Evolutionary conservation across 1,140 invertebrate species (phyloP).

Genomic region (Argopecten irradians): DNA sequence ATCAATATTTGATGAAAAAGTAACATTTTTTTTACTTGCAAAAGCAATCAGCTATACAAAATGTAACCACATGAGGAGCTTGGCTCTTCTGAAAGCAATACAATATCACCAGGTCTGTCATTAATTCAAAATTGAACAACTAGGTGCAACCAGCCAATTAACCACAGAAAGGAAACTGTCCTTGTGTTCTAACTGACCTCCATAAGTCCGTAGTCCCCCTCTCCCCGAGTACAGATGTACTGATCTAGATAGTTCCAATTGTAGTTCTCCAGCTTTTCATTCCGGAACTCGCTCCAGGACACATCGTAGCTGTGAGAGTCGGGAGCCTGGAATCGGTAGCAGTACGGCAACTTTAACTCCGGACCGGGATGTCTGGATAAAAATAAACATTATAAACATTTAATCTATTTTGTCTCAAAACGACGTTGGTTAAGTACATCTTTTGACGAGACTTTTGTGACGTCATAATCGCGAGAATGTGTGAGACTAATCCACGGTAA

Average conservation of each 20-base stretch:
- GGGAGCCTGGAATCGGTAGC: conserved; percentile 88
- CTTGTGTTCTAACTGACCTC: conserved; percentile 82
- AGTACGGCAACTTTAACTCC: conserved; percentile 81
- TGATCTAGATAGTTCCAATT: conserved; percentile 99
- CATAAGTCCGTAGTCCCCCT: conserved; percentile 90
- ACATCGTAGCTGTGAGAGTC: conserved; percentile 95
- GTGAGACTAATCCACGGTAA: too few species aligned
- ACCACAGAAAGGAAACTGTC: too few species aligned
- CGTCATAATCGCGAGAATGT: too few species aligned
- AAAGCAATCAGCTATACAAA: too few species aligned
- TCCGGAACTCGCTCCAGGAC: conserved; percentile 95
- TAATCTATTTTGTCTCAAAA: too few species aligned
- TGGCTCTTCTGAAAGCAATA: background rate
- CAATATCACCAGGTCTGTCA: too few species aligned
- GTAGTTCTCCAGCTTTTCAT: conserved; percentile 96
- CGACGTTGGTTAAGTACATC: too few species aligned
- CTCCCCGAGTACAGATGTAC: conserved; percentile 95
- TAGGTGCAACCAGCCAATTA: background rate
- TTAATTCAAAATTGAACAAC: background rate
- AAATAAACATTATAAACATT: background rate
- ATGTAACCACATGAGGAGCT: too few species aligned
- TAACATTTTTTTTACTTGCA: too few species aligned
- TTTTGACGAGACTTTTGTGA: too few species aligned
- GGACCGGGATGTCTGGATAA: conserved; percentile 90
- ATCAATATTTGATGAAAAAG: too few species aligned